phyloP scores from a whole-genome alignment of 2,113 vertebrate genomes.

The Xenotilapia flavipinnis region DNA sequence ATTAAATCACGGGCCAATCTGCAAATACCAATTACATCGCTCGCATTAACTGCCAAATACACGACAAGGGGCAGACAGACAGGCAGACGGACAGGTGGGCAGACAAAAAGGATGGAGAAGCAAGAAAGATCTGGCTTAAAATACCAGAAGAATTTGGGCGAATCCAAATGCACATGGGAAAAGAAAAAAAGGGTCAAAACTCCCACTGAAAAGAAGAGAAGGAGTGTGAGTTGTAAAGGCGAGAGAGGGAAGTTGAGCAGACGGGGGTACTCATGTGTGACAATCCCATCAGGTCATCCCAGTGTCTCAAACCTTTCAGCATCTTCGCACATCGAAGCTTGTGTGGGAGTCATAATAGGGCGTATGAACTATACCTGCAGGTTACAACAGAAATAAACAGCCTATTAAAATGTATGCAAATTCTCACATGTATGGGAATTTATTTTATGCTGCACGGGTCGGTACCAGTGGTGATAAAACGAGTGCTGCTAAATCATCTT shows the following conservation, averaged over 20 bases:
- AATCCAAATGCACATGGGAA: neutral
- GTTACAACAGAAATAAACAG: neutral
- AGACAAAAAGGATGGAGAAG: neutral
- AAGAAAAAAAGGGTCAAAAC: neutral
- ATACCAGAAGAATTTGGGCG: neutral
- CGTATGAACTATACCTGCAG: neutral
- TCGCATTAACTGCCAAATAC: conserved; percentile 38
- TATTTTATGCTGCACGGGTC: neutral
- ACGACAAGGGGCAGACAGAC: conserved; percentile 6
- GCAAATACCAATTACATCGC: conserved; percentile 42
- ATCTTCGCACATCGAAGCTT: neutral
- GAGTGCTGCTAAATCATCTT: conserved; percentile 1
- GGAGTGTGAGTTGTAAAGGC: neutral
- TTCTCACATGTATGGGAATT: neutral
- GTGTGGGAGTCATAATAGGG: neutral
- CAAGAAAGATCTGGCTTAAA: neutral
- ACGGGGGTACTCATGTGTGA: conserved; percentile 20
- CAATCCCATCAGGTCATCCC: conserved; percentile 29
- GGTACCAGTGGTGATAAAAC: neutral
- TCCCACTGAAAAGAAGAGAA: neutral
- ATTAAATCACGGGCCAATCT: conserved; percentile 29
- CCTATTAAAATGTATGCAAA: neutral
- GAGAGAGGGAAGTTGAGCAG: conserved; percentile 8
- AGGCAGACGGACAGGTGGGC: conserved; percentile 31
- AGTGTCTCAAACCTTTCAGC: conserved; percentile 9